These are phyloP conservation scores for Gorsachius goisagi DNA, from an alignment of 2,113 vertebrate genomes.

Conservation along the genomic window DNA sequence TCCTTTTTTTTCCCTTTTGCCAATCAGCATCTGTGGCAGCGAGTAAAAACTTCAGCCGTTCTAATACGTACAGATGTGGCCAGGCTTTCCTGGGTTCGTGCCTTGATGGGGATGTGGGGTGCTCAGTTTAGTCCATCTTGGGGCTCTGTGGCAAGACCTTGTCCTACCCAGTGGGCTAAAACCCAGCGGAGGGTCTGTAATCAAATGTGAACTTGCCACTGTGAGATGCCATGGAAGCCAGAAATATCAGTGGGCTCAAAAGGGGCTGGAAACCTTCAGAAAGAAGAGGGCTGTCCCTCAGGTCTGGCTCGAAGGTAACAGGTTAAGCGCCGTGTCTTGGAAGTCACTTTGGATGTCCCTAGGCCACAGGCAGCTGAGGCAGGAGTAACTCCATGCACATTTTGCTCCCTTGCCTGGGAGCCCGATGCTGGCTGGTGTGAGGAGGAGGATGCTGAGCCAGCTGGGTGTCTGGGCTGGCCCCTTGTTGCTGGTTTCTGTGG, in stretches of 20 bases:
- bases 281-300: neutral
- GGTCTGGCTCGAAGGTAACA: neutral
- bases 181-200: neutral
- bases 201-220: rapidly evolving
- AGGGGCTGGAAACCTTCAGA: neutral
- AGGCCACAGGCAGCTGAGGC: neutral
- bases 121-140: rapidly evolving
- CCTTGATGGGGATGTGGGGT: rapidly evolving
- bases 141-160: neutral
- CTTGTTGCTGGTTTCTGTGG: neutral
- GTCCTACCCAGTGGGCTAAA: neutral
- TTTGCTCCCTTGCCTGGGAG: too few relatives aligned
- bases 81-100: rapidly evolving
- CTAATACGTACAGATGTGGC: rapidly evolving
- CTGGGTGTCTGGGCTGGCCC: rapidly evolving
- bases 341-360: neutral
- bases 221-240: rapidly evolving
- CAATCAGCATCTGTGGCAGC: too few relatives aligned
- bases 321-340: neutral
- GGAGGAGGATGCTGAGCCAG: neutral
- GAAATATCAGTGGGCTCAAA: neutral
- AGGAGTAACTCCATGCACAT: rapidly evolving
- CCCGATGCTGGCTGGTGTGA: rapidly evolving
- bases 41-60: rapidly evolving
- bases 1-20: rapidly evolving